These are phyloP conservation scores for Drosophila virilis DNA, from an alignment of 1,140 invertebrate genomes.

Conservation along the genomic window DNA sequence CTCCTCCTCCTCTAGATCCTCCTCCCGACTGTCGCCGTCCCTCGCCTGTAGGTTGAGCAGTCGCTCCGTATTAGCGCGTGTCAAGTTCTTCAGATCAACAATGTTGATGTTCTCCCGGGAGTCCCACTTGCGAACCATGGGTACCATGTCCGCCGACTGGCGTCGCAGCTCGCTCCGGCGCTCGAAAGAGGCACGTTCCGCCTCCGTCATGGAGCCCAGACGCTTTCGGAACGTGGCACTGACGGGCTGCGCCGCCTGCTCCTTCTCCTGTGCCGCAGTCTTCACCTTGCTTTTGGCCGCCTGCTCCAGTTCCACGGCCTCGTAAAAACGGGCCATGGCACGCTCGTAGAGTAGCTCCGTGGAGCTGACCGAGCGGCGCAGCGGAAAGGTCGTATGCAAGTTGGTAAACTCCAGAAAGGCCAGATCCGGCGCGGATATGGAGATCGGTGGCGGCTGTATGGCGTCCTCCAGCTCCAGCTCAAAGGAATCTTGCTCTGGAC, in stretches of 20 bases:
- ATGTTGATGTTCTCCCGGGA: conserved; percentile 71
- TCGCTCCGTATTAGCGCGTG: conserved; percentile 37
- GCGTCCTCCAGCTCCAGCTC: conserved; percentile 87
- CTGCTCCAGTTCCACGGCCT: conserved; percentile 90
- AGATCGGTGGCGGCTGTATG: conserved; percentile 90
- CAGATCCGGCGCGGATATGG: conserved; percentile 91
- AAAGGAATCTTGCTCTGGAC: conserved; percentile 86
- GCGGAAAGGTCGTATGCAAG: conserved; percentile 83
- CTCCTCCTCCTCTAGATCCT: conserved; percentile 52
- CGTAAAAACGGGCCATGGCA: conserved; percentile 91
- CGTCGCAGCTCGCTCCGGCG: conserved; percentile 69
- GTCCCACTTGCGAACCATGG: conserved; percentile 66
- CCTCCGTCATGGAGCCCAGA: conserved; percentile 79
- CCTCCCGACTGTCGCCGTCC: conserved; percentile 19
- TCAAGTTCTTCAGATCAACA: conserved; percentile 33
- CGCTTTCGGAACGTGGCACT: conserved; percentile 68
- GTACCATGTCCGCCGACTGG: conserved; percentile 73
- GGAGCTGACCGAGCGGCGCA: conserved; percentile 90
- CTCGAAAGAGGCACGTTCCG: conserved; percentile 77
- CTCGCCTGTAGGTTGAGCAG: conserved; percentile 13
- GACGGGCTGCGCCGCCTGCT: not conserved
- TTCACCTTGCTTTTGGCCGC: conserved; percentile 86
- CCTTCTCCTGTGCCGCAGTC: conserved; percentile 58
- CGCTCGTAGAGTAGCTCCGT: conserved; percentile 91
- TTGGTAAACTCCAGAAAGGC: conserved; percentile 85